Conservation (phyloP, 2,797 vertebrate species). For the Ctenochaetus hawaiiensis region DNA sequence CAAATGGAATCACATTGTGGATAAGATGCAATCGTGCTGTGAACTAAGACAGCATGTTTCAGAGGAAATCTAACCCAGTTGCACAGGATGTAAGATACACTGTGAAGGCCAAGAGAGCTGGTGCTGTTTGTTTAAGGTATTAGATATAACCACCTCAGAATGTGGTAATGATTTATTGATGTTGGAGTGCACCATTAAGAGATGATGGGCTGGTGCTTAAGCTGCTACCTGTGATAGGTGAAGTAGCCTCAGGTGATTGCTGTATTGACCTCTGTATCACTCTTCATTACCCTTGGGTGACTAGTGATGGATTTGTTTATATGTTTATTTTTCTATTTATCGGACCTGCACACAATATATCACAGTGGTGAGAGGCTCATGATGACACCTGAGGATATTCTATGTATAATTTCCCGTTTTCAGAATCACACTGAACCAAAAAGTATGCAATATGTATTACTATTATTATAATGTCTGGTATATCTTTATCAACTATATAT, state of each 20-base stretch:
- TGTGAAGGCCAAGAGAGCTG: conserved; percentile 17
- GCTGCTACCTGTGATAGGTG: conserved; percentile 28
- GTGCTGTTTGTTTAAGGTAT: conserved; percentile 31
- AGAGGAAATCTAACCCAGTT: conserved; percentile 10
- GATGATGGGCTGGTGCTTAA: conserved; percentile 22
- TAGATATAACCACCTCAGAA: conserved; percentile 25
- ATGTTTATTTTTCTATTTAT: conserved; percentile 6
- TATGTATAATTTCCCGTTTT: background rate
- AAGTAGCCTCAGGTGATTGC: conserved; percentile 23
- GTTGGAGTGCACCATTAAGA: conserved; percentile 32
- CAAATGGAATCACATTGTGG: conserved; percentile 11
- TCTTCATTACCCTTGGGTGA: background rate
- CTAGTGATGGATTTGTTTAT: conserved; percentile 31
- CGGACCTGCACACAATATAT: conserved; percentile 18
- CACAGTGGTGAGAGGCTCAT: background rate
- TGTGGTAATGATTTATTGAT: conserved; percentile 37
- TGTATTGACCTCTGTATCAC: conserved; percentile 28
- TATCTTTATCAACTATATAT: background rate
- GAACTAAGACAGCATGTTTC: conserved; percentile 31
- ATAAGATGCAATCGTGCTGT: conserved; percentile 29
- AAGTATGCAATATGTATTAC: background rate
- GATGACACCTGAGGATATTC: background rate
- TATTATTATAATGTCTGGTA: background rate
- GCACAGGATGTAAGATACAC: background rate
- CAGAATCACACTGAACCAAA: background rate